Percentiles rank a stretch among this genome's conserved stretches.
These are phyloP conservation scores for Eupsilia transversa DNA, from an alignment of 2,888 invertebrate genomes.

Conservation along the genomic window DNA sequence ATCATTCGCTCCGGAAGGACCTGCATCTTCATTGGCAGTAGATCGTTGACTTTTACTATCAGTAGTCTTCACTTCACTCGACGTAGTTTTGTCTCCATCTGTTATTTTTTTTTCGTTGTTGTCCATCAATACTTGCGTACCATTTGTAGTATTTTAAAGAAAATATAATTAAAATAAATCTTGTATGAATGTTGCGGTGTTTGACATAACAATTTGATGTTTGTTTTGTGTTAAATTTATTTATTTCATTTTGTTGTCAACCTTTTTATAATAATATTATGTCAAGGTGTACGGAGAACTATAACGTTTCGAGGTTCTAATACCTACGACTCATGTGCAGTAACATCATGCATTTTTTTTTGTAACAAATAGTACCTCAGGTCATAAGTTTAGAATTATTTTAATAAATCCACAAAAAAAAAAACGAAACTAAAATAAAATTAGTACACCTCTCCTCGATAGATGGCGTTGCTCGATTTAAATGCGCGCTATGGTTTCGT, in stretches of 20 bases:
- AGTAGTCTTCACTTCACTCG: conserved; percentile 66
- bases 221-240: conserved; percentile 50
- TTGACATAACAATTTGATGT: conserved; percentile 67
- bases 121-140: conserved; percentile 81
- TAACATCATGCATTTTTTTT: neutral
- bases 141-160: conserved; percentile 79
- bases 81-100: conserved; percentile 72
- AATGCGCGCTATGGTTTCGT: conserved; percentile 68
- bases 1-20: conserved; percentile 78
- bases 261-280: conserved; percentile 10
- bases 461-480: conserved; percentile 70
- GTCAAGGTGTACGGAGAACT: conserved; percentile 12
- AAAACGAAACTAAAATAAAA: no score
- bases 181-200: conserved; percentile 66
- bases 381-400: no score
- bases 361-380: neutral
- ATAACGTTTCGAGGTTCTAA: conserved; percentile 14
- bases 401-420: neutral
- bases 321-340: neutral
- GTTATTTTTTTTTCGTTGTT: conserved; percentile 74
- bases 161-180: conserved; percentile 69
- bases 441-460: conserved; percentile 32
- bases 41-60: conserved; percentile 53
- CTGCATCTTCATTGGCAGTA: conserved; percentile 78
- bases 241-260: conserved; percentile 42